Conservation (phyloP, 2,797 vertebrate species). For the Helarctos malayanus region DNA sequence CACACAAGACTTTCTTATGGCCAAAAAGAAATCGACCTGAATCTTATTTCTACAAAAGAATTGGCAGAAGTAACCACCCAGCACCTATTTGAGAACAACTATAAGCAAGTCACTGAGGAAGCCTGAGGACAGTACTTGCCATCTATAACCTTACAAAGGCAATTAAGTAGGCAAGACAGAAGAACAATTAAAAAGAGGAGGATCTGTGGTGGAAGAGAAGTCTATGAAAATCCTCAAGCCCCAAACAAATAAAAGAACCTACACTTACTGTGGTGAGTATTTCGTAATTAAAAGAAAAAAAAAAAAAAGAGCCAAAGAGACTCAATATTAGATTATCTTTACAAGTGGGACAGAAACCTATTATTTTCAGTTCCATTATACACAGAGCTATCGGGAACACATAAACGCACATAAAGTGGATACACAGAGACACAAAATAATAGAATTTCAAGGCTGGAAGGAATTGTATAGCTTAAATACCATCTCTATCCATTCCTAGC, state of each 20-base stretch:
- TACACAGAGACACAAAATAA: slow-evolving; percentile 10
- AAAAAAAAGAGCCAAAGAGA: background rate
- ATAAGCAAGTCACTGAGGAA: background rate
- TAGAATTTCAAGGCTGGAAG: background rate
- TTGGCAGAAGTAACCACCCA: background rate
- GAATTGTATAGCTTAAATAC: background rate
- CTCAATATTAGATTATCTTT: slow-evolving; percentile 1
- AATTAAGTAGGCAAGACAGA: background rate
- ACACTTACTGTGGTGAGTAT: background rate
- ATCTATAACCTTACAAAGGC: background rate
- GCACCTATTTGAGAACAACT: background rate
- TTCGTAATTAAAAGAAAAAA: background rate
- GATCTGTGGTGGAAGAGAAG: background rate
- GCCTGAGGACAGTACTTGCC: background rate
- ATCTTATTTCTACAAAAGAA: background rate
- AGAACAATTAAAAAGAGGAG: background rate
- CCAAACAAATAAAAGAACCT: background rate
- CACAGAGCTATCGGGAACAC: background rate
- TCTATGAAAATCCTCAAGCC: background rate
- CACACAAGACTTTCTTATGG: slow-evolving; percentile 3
- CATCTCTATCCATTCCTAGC: background rate
- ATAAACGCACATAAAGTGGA: background rate
- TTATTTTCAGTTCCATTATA: background rate
- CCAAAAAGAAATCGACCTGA: slow-evolving; percentile 32
- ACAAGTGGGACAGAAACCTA: background rate